Evolutionary conservation across 2,113 vertebrate species (phyloP), one percentile per base, ranked within the genome.

Genomic region (Girardinichthys multiradiatus): DNA sequence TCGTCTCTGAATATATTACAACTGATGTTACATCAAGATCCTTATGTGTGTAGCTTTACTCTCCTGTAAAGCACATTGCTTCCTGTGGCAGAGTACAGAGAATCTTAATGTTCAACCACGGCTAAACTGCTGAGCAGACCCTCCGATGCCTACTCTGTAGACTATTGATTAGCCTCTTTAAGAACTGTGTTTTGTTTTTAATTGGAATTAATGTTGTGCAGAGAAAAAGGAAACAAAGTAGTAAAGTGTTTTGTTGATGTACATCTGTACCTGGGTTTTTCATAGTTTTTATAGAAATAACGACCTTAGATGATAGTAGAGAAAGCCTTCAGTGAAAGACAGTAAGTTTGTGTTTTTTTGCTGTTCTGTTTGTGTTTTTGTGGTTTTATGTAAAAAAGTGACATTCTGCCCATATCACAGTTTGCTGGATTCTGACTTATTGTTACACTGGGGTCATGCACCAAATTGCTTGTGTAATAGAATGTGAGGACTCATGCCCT

Each of bases 121-220:
- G 59, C 72, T 76, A 48, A 67, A 64, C 63, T 48, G 64, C 48
- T 80, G 72, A 77, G 85, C 57, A 72, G 51, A 48, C 30, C 45
- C 42, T 76, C 48, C 29, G 42, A 63, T 48, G 17, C 9, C 59
- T 80, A 26, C 17, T 11, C 72, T 79, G 76, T 33, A 73, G 70
- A 57, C 59, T 76, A 71, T 74, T 83, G 80, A 85, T 86, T 75
- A 58, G 64, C 45, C 17, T 61, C 83, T 81, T 78, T 17, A 48
- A 74, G 81, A 42, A 64, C 51, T 76, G 57, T 76, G 9, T 54
- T 81, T 73, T 29, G 64, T 78, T 86, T 42, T 35, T 81, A 68
- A 79, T 57, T 17, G 70, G 79, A 59, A 24, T 57, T 63, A 64
- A 65, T 78, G 65, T 24, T 74, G 61, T 37, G 39, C 74, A 0